Percentiles rank a stretch among this genome's conserved stretches.
These are phyloP conservation scores for Isurus oxyrinchus DNA, from an alignment of 2,113 vertebrate genomes.

Conservation along the genomic window DNA sequence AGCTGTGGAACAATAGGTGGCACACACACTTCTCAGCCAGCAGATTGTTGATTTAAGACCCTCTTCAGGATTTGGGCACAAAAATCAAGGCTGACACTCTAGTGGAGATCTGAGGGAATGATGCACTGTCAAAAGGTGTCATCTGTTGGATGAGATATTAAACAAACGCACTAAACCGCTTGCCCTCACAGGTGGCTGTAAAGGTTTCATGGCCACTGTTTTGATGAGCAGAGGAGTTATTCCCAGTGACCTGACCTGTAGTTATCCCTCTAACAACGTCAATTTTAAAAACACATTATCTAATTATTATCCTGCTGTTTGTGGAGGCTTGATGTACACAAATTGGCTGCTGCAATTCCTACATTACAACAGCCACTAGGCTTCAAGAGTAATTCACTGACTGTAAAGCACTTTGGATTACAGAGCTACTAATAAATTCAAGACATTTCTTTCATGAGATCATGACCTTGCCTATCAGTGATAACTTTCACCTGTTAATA, in stretches of 20 bases:
- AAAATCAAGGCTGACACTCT: too few species aligned
- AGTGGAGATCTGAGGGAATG: too few species aligned
- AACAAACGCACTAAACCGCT: background rate
- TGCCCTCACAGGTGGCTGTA: background rate
- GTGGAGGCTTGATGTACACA: background rate
- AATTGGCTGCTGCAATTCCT: too few species aligned
- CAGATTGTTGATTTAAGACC: too few species aligned
- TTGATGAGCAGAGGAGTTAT: background rate
- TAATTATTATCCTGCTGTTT: background rate
- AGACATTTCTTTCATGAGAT: background rate
- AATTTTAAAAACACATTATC: background rate
- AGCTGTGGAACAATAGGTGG: too few species aligned
- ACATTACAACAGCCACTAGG: background rate
- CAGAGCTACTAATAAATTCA: background rate
- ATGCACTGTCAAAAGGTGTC: background rate
- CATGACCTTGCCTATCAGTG: background rate
- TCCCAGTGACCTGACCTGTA: background rate
- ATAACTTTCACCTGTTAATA: slow-evolving; percentile 78
- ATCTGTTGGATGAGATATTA: background rate
- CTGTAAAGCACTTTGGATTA: background rate
- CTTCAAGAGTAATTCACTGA: background rate
- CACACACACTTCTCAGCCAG: too few species aligned
- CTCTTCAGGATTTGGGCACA: too few species aligned
- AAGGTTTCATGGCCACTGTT: background rate
- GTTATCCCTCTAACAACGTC: background rate